Base-by-base conservation (phyloP, 2,113 vertebrate species). In the Trachemys scripta region DNA sequence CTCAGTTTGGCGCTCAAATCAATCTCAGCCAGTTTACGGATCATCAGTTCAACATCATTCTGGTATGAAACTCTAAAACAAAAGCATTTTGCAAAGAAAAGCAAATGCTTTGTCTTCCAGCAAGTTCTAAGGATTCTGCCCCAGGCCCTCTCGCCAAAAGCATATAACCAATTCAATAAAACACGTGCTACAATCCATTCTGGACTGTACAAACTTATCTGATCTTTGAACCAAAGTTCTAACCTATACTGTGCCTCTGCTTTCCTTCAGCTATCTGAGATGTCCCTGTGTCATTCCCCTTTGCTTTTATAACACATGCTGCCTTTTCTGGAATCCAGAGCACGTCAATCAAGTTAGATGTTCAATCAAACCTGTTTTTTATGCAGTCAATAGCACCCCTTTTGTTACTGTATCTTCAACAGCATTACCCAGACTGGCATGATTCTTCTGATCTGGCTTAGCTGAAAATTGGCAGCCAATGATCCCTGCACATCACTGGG, bases 261-360 rank as follows among this genome's bases (percentile, higher is more conserved):
- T 86, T 85, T 95, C n/a, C 51, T 84, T 24, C 76, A 4, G 22
- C 82, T 6, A 5, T 72, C 89, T 76, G 42, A 96, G 93, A 92
- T 25, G 5, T 76, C 9, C 27, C 53, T 0, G 0, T 85, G 31
- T 2, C 24, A 69, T 80, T 92, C 49, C 24, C 47, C 22, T 76
- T 89, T 75, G 19, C 5, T 5, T 87, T 90, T 62, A 82, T 24
- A 84, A 59, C 6, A 78, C 4, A 19, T 47, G 29, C 31, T 45
- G 72, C 49, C 84, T 85, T 51, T 78, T 38, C 85, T 6, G 65
- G 69, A 6, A 82, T 16, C 54, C n/a, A 83, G 69, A 78, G 82
- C 0, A 45, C 8, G 27, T 49, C 84, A 13, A 69, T 69, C 38
- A 87, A 14, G 20, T 78, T 38, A 91, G 27, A 89, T 2, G 3